These are phyloP conservation scores for Drosophila villosipedis DNA, from an alignment of 2,888 invertebrate genomes.

Conservation along the genomic window DNA sequence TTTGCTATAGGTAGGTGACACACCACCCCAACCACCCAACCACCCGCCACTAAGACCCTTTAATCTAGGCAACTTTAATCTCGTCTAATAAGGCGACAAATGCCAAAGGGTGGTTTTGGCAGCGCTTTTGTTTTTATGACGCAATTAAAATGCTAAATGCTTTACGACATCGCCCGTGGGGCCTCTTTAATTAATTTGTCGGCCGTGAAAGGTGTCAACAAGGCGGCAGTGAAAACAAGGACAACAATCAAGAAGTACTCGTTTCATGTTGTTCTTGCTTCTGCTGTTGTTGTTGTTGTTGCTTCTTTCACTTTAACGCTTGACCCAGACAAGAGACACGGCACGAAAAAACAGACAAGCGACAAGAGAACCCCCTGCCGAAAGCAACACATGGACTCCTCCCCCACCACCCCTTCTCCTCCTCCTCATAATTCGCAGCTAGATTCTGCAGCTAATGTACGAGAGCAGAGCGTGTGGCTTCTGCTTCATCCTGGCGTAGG, in stretches of 20 bases:
- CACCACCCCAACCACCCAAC: too few species aligned
- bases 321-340: conserved; percentile 64
- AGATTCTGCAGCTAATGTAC: conserved; percentile 54
- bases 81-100: conserved; percentile 72
- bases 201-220: conserved; percentile 77
- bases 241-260: conserved; percentile 46
- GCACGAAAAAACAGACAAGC: conserved; percentile 31
- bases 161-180: conserved; percentile 65
- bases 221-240: conserved; percentile 55
- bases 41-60: background rate
- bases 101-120: conserved; percentile 37
- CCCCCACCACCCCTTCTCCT: background rate
- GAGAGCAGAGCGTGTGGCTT: conserved; percentile 32
- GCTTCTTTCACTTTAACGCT: conserved; percentile 54
- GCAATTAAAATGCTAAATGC: conserved; percentile 78
- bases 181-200: conserved; percentile 73
- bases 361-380: conserved; percentile 29
- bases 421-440: background rate
- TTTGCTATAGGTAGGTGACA: conserved; percentile 7
- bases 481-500: conserved; percentile 39
- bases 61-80: conserved; percentile 45
- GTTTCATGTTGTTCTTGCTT: conserved; percentile 6
- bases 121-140: conserved; percentile 54
- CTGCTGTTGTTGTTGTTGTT: conserved; percentile 18
- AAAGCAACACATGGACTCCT: conserved; percentile 13